Base-by-base conservation (phyloP, 2,113 vertebrate genomes). In the Nesogale talazaci region DNA sequence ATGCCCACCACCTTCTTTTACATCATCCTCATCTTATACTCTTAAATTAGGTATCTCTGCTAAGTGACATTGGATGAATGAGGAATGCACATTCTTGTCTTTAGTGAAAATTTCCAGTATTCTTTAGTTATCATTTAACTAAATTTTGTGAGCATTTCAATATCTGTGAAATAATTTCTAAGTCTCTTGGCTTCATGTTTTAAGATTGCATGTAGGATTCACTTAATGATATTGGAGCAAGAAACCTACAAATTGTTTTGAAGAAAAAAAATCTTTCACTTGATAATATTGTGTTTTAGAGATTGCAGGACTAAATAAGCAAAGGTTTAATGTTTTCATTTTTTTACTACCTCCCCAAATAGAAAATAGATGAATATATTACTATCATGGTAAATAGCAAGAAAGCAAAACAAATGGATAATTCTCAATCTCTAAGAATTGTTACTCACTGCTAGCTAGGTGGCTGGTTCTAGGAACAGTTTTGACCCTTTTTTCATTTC, bases 401-500 rank as follows among this genome's bases (percentile, higher is more conserved):
- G 6, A 86, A 88, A 25, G n/a, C 72, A 94, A 90, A 87, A 56
- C 83, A 86, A 94, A 92, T 34, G 29, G 16, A 11, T 78, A 72
- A 75, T 94, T 52, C 90, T 65, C n/a, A 91, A 34, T 69, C 56
- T 61, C 11, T 80, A 83, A 69, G 38, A 84, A 63, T 72, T 59
- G 2, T 74, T 36, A 57, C 27, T 77, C 74, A 57, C 31, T 89
- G 1, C 42, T 89, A 59, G 52, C 16, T 83, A 36, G 59, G 17
- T 78, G 91, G 65, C 83, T 87, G 76, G 1, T 75, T 82, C 59
- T 38, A 91, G 65, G 52, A 86, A 42, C 34, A 82, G 5, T 77
- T 84, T 88, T 88, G 59, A 89, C 72, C n/a, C 88, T 56, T 89
- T 85, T 70, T 25, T 65, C 25, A 29, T 95, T 91, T 95, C 86